These are phyloP conservation scores for Gorsachius magnificus DNA, from an alignment of 2,797 vertebrate species.

Conservation along the genomic window DNA sequence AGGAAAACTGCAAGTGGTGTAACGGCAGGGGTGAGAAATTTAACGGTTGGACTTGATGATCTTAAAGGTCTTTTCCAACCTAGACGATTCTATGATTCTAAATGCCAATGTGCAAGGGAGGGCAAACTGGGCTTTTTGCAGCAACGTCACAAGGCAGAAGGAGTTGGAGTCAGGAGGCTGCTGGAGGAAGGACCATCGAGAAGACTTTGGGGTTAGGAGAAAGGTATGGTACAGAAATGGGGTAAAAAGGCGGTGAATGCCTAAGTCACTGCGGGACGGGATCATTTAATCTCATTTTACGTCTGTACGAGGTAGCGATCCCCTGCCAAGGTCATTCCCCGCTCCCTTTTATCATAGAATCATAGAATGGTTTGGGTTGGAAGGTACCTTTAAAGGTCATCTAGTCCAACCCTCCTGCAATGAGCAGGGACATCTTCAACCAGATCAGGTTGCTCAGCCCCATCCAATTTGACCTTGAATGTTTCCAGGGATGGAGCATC, in stretches of 20 bases:
- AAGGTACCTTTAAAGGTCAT: neutral
- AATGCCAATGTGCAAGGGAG: neutral
- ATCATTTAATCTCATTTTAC: neutral
- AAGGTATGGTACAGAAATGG: neutral
- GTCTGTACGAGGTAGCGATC: accelerated
- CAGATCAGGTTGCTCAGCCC: neutral
- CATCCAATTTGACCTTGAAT: neutral
- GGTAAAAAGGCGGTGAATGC: neutral
- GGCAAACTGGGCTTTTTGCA: neutral
- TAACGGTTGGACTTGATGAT: too few relatives aligned
- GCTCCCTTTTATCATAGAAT: neutral
- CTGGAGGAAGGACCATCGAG: neutral
- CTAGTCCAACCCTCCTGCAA: neutral
- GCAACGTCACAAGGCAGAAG: neutral
- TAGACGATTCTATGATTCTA: too few relatives aligned
- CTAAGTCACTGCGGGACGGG: neutral
- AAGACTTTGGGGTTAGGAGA: neutral
- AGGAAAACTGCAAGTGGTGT: neutral
- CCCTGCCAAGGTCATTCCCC: neutral
- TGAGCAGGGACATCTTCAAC: neutral
- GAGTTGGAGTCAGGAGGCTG: neutral
- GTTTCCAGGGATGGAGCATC: neutral
- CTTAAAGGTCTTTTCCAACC: too few relatives aligned
- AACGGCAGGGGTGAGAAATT: neutral
- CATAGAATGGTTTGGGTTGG: neutral